phyloP scores from a whole-genome alignment of 2,113 vertebrate species.

The Sterrhoptilus dennistouni region DNA sequence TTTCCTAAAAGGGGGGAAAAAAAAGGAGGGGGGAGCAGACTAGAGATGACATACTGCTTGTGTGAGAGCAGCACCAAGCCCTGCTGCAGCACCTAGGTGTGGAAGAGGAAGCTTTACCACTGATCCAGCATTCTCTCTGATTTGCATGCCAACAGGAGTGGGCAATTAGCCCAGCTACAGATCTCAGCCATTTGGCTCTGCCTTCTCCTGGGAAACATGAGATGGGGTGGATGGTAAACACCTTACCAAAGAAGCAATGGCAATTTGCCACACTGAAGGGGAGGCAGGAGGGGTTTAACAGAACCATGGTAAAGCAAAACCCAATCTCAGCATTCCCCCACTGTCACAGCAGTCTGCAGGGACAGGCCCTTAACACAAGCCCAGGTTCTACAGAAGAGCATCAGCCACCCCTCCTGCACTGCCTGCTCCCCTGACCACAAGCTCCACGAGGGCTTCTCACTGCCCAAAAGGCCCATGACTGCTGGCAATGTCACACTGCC shows the following conservation, averaged over 20 bases:
- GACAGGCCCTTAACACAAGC: background rate
- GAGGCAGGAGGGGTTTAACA: background rate
- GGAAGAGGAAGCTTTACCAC: background rate
- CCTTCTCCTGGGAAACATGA: background rate
- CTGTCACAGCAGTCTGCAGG: background rate
- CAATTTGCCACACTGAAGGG: background rate
- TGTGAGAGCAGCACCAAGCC: background rate
- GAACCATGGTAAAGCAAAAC: background rate
- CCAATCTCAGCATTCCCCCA: background rate
- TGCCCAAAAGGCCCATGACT: background rate
- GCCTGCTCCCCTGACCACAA: background rate
- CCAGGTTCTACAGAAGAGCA: background rate
- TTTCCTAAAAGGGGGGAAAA: background rate
- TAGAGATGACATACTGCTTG: background rate
- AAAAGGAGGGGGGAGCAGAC: background rate
- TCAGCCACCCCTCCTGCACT: background rate
- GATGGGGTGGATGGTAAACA: background rate
- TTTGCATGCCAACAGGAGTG: accelerated
- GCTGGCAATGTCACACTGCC: background rate
- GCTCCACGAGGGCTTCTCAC: background rate
- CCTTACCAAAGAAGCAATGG: background rate
- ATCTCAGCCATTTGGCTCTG: accelerated
- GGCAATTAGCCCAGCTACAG: background rate
- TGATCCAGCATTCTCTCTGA: background rate
- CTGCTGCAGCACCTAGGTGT: background rate